phyloP scores from a whole-genome alignment of 2,888 invertebrate genomes.

The Epinotia demarniana region DNA sequence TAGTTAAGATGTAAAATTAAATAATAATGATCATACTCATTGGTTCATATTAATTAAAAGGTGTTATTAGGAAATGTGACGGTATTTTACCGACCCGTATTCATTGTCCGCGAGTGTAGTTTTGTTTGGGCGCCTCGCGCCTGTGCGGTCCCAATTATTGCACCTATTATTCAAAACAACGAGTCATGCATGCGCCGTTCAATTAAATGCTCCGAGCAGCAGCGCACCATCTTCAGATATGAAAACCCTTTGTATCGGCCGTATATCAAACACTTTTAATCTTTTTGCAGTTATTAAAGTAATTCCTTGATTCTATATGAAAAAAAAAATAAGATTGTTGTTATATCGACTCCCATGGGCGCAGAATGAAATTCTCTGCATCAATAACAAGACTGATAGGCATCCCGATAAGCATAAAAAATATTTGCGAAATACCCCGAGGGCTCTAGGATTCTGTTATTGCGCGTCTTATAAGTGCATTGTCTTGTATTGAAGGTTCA shows the following conservation, averaged over 20 bases:
- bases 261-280: conserved; percentile 64
- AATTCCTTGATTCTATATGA: conserved; percentile 66
- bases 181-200: conserved; percentile 76
- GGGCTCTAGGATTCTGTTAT: conserved; percentile 67
- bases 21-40: too few species aligned
- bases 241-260: conserved; percentile 69
- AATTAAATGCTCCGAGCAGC: conserved; percentile 73
- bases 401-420: conserved; percentile 74
- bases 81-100: too few species aligned
- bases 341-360: conserved; percentile 72
- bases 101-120: too few species aligned
- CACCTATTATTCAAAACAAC: conserved; percentile 75
- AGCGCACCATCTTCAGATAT: conserved; percentile 67
- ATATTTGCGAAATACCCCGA: conserved; percentile 66
- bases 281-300: conserved; percentile 78
- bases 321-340: conserved; percentile 74
- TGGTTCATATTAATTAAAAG: too few species aligned
- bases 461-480: conserved; percentile 74
- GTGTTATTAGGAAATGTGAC: too few species aligned
- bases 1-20: too few species aligned
- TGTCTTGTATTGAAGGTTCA: conserved; percentile 71
- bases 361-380: conserved; percentile 72
- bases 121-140: conserved; percentile 64
- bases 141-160: conserved; percentile 72
- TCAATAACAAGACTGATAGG: conserved; percentile 79